A percentile compares a stretch with the other conserved stretches of the same genome.
Conservation (phyloP, 2,113 vertebrate species). For the Neogale vison region DNA sequence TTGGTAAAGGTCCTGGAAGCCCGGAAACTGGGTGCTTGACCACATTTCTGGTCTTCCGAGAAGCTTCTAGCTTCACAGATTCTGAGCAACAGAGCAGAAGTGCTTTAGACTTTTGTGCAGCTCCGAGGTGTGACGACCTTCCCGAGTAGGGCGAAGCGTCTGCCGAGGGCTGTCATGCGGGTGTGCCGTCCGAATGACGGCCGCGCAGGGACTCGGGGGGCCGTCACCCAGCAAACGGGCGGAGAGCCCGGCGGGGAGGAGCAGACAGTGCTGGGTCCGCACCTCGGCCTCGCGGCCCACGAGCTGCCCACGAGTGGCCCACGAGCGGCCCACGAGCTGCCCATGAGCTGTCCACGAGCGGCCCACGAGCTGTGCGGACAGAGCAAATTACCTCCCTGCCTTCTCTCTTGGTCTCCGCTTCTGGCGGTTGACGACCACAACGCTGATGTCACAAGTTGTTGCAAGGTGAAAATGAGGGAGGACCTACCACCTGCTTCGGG, state of each 20-base stretch:
- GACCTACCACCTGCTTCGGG: not conserved
- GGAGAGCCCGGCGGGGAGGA: not conserved
- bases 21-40: conserved; percentile 42
- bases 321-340: no score
- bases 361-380: fast-evolving
- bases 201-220: not conserved
- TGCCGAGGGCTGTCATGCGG: no score
- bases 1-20: not conserved
- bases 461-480: not conserved
- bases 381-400: not conserved
- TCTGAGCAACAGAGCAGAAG: not conserved
- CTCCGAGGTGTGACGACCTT: not conserved
- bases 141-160: no score
- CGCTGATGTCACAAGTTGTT: not conserved
- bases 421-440: not conserved
- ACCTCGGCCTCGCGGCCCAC: fast-evolving
- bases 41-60: conserved; percentile 57
- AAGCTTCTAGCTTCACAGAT: not conserved
- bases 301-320: no score
- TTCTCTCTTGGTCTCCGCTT: not conserved
- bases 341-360: fast-evolving
- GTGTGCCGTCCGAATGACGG: fast-evolving
- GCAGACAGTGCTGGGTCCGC: fast-evolving
- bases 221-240: no score
- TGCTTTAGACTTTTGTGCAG: not conserved